Evolutionary conservation across 2,888 invertebrate species (phyloP).

Genomic region (Phaedon cochleariae): DNA sequence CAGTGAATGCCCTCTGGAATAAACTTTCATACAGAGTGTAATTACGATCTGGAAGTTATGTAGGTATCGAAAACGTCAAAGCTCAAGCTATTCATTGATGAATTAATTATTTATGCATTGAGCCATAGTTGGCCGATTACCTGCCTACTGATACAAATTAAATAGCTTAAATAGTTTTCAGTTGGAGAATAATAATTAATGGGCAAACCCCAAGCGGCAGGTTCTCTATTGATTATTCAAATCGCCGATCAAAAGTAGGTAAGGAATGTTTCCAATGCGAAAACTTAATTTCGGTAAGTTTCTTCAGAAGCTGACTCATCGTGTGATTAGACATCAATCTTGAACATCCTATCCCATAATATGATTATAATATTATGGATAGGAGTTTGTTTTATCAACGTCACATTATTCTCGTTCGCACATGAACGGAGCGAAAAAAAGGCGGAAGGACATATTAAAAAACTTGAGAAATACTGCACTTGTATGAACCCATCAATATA

Average conservation of each 20-base stretch:
- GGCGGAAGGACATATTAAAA: too few species aligned
- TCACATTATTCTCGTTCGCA: too few species aligned
- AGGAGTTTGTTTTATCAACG: too few species aligned
- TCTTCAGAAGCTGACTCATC: not conserved
- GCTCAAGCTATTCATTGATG: not conserved
- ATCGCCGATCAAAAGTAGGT: constrained; percentile 3
- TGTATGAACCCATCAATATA: too few species aligned
- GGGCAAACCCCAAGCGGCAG: not conserved
- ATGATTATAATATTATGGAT: too few species aligned
- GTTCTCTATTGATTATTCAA: constrained; percentile 2
- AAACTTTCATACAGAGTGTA: not conserved
- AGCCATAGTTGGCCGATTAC: not conserved
- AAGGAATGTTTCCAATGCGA: not conserved
- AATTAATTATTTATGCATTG: not conserved
- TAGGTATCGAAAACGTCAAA: not conserved
- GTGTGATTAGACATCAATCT: not conserved
- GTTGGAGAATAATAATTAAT: not conserved
- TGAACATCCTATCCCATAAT: too few species aligned
- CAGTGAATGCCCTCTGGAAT: not conserved
- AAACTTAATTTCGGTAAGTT: not conserved
- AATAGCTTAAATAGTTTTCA: not conserved
- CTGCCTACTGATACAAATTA: not conserved
- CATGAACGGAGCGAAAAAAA: too few species aligned
- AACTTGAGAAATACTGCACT: too few species aligned
- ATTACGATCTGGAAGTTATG: too few species aligned